These are phyloP conservation scores for Apis cerana DNA, from an alignment of 1,140 invertebrate genomes.

Conservation along the genomic window DNA sequence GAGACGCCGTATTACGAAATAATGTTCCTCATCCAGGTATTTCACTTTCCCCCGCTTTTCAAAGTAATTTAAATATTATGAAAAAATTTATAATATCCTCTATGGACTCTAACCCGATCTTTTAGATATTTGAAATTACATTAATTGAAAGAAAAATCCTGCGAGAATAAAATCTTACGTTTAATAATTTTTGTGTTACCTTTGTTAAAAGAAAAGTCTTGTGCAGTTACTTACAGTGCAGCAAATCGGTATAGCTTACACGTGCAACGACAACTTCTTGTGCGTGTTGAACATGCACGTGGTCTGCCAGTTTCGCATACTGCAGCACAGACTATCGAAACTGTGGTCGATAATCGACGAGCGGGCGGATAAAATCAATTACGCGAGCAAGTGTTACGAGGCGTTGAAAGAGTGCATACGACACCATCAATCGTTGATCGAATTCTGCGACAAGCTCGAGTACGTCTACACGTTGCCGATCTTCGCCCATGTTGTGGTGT, in stretches of 20 bases:
- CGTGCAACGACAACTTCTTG: constrained; percentile 60
- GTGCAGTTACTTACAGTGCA: constrained; percentile 28
- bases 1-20: constrained; percentile 61
- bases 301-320: constrained; percentile 57
- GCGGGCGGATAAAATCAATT: not conserved
- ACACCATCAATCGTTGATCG: constrained; percentile 55
- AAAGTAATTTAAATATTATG: no score
- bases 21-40: constrained; percentile 35
- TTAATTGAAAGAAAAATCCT: no score
- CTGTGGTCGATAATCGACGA: not conserved
- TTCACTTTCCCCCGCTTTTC: no score
- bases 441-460: constrained; percentile 46
- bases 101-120: no score
- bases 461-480: constrained; percentile 18
- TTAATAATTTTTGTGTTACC: no score
- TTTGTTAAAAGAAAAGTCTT: no score
- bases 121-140: no score
- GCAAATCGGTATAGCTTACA: constrained; percentile 50
- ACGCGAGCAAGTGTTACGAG: not conserved
- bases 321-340: constrained; percentile 46
- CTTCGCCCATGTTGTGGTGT: constrained; percentile 43
- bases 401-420: constrained; percentile 11
- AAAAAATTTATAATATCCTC: no score
- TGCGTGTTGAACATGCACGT: constrained; percentile 51
- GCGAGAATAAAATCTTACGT: no score